Conservation (phyloP, 2,888 invertebrate genomes). For the Apamea epomidion region DNA sequence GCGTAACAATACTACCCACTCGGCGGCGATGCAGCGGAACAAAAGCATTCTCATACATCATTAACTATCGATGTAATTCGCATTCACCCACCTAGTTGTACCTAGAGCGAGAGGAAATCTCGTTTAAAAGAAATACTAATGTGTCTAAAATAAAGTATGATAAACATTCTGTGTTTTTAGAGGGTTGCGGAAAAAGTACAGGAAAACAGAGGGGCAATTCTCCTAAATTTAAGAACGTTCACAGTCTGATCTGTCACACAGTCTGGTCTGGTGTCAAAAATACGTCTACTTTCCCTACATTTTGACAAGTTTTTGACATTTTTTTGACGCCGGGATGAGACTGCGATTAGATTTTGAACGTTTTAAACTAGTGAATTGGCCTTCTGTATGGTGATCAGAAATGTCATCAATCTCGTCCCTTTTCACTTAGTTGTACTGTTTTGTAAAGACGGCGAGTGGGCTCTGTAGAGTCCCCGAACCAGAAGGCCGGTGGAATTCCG, state of each 20-base stretch:
- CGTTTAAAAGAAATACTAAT: conserved; percentile 29
- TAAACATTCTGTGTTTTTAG: conserved; percentile 41
- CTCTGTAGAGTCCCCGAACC: conserved; percentile 4
- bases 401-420: conserved; percentile 59
- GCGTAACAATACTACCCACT: conserved; percentile 37
- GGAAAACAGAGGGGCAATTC: conserved; percentile 20
- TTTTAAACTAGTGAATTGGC: no score
- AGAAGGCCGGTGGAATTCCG: conserved; percentile 23
- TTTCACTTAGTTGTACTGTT: conserved; percentile 57
- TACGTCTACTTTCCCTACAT: no score
- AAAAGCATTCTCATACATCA: conserved; percentile 55
- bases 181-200: conserved; percentile 52
- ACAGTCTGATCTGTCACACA: no score
- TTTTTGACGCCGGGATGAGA: no score
- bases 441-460: conserved; percentile 18
- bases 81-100: conserved; percentile 35
- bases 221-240: no score
- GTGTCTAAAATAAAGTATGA: conserved; percentile 48
- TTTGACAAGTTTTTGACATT: no score
- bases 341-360: no score
- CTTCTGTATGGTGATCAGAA: conserved; percentile 52
- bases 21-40: conserved; percentile 29
- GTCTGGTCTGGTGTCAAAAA: no score
- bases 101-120: conserved; percentile 12
- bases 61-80: conserved; percentile 46